phyloP scores from a whole-genome alignment of 2,888 invertebrate species.

The Girardia tigrina region DNA sequence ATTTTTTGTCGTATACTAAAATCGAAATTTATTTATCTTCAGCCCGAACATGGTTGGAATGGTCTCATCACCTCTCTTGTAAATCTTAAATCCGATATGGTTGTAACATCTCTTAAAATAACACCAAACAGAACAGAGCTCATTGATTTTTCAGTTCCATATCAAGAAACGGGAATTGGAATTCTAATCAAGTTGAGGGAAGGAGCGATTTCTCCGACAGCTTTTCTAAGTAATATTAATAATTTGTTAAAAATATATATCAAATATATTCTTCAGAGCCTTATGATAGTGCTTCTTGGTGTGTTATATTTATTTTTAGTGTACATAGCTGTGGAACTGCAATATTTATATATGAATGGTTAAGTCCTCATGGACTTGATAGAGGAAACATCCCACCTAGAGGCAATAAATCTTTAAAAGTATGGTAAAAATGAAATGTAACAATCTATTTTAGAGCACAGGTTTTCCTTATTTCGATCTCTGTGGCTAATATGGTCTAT shows the following conservation, averaged over 20 bases:
- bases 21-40: too few species aligned
- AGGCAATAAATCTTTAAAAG: conserved; percentile 33
- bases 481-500: conserved; percentile 99
- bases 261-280: conserved; percentile 59
- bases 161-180: conserved; percentile 49
- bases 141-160: conserved; percentile 41
- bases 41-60: conserved; percentile 41
- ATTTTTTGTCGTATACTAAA: too few species aligned
- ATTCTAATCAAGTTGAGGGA: conserved; percentile 48
- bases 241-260: not conserved
- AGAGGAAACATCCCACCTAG: conserved; percentile 41
- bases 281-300: conserved; percentile 92
- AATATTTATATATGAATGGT: conserved; percentile 50
- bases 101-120: conserved; percentile 48
- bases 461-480: conserved; percentile 84
- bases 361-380: conserved; percentile 47
- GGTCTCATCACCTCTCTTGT: conserved; percentile 45
- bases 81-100: conserved; percentile 53
- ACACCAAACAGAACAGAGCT: conserved; percentile 44
- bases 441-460: conserved; percentile 59
- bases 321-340: conserved; percentile 49
- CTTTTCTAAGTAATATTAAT: conserved; percentile 45
- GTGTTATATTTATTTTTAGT: conserved; percentile 48
- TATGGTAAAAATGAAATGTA: too few species aligned
- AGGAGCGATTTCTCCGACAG: conserved; percentile 49